Percentiles rank a stretch among this genome's conserved stretches.
Evolutionary conservation across 2,113 vertebrate species (phyloP).

Genomic region (Morone saxatilis): DNA sequence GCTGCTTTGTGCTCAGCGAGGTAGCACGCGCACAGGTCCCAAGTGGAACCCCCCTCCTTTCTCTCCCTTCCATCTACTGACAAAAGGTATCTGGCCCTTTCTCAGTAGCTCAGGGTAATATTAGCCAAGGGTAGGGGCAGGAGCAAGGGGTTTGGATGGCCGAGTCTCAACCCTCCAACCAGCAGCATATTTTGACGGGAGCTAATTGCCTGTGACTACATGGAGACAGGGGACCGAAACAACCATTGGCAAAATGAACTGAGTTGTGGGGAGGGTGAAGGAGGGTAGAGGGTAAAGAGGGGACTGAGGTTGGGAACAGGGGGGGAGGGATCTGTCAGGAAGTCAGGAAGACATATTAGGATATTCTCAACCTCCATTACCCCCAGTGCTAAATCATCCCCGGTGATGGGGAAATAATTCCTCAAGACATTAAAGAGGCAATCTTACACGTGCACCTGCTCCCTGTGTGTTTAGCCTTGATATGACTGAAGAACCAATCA

Average conservation of each 20-base stretch:
- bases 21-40: constrained; percentile 69
- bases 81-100: constrained; percentile 63
- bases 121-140: constrained; percentile 63
- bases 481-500: constrained; percentile 56
- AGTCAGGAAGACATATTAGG: constrained; percentile 57
- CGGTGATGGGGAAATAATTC: constrained; percentile 59
- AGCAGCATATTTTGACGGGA: constrained; percentile 76
- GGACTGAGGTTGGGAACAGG: constrained; percentile 18
- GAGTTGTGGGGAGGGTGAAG: constrained; percentile 16
- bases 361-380: constrained; percentile 67
- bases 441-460: constrained; percentile 72
- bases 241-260: no score
- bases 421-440: constrained; percentile 54
- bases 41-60: constrained; percentile 39
- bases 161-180: constrained; percentile 53
- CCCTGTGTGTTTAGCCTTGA: constrained; percentile 30
- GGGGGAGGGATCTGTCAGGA: constrained; percentile 47
- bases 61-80: constrained; percentile 57
- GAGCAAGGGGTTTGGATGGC: constrained; percentile 49
- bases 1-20: constrained; percentile 81
- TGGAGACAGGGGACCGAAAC: constrained; percentile 66
- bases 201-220: constrained; percentile 80
- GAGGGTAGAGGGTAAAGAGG: constrained; percentile 10
- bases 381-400: constrained; percentile 59
- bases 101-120: constrained; percentile 71